Evolutionary conservation across 2,888 invertebrate species (phyloP).

Genomic region (Ariolimax columbianus): DNA sequence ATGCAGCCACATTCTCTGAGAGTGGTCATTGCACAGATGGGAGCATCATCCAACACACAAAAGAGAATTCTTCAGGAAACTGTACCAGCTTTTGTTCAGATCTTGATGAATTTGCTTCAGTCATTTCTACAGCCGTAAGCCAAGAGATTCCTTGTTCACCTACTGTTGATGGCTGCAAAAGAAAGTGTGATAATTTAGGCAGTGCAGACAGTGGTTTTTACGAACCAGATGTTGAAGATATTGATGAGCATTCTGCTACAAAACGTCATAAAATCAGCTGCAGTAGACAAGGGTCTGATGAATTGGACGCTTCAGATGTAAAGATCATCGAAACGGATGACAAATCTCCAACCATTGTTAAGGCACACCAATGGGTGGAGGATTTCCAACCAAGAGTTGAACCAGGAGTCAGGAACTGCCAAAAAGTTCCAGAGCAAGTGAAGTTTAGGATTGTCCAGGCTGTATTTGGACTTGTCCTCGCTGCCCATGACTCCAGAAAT

Average conservation of each 20-base stretch:
- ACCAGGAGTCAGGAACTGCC: constrained; percentile 86
- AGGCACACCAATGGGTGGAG: constrained; percentile 59
- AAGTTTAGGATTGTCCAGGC: constrained; percentile 83
- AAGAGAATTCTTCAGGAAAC: neutral
- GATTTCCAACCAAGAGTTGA: constrained; percentile 67
- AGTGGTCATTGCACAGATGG: neutral
- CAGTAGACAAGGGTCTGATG: neutral
- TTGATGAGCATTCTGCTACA: neutral
- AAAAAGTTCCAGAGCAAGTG: constrained; percentile 85
- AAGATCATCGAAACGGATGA: neutral
- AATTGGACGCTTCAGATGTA: neutral
- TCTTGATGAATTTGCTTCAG: neutral
- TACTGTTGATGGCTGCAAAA: constrained; percentile 4
- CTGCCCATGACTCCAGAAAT: constrained; percentile 55
- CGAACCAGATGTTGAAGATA: neutral
- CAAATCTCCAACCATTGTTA: neutral
- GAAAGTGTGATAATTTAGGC: neutral
- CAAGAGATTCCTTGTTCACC: neutral
- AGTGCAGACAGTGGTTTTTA: constrained; percentile 28
- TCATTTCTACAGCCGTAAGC: neutral
- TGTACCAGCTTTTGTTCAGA: neutral
- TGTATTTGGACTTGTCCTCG: constrained; percentile 84
- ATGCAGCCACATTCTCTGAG: neutral
- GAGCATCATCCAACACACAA: neutral
- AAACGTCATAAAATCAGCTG: neutral